Conservation (phyloP, 1,140 invertebrate species). For the Lordiphosa clarofinis region DNA sequence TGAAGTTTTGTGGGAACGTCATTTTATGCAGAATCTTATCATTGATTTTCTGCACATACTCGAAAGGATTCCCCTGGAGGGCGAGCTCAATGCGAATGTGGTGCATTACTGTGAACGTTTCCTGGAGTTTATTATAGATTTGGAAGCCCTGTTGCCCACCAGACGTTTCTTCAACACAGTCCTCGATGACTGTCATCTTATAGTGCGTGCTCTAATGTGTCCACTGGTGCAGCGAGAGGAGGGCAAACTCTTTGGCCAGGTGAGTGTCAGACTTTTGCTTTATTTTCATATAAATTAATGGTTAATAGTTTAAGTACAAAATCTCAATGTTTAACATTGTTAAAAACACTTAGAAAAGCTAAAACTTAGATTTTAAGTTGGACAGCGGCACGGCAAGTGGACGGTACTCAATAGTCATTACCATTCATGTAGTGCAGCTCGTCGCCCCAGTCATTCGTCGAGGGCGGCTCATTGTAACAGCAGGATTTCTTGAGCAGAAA, state of each 20-base stretch:
- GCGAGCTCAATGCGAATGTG: constrained; percentile 81
- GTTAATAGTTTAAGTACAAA: constrained; percentile 62
- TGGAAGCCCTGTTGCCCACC: constrained; percentile 96
- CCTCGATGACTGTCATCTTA: constrained; percentile 95
- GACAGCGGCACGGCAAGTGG: background rate
- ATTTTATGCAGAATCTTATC: constrained; percentile 92
- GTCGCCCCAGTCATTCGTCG: constrained; percentile 89
- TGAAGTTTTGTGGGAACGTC: constrained; percentile 91
- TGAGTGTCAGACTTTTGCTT: constrained; percentile 81
- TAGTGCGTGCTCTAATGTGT: constrained; percentile 93
- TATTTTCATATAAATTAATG: constrained; percentile 61
- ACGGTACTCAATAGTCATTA: constrained; percentile 81
- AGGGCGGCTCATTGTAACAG: constrained; percentile 84
- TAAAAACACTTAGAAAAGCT: constrained; percentile 63
- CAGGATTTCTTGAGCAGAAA: constrained; percentile 89
- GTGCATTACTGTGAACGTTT: constrained; percentile 96
- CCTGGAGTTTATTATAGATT: constrained; percentile 96
- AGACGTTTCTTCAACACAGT: constrained; percentile 98
- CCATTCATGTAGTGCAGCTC: constrained; percentile 91
- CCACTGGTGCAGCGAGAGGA: constrained; percentile 87
- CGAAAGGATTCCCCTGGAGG: constrained; percentile 86
- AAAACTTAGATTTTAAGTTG: constrained; percentile 26
- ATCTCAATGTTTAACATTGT: constrained; percentile 71
- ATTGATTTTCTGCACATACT: constrained; percentile 94
- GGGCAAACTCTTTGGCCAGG: constrained; percentile 95